Evolutionary conservation across 2,797 vertebrate species (phyloP).

Genomic region (Nannoperca obscura): DNA sequence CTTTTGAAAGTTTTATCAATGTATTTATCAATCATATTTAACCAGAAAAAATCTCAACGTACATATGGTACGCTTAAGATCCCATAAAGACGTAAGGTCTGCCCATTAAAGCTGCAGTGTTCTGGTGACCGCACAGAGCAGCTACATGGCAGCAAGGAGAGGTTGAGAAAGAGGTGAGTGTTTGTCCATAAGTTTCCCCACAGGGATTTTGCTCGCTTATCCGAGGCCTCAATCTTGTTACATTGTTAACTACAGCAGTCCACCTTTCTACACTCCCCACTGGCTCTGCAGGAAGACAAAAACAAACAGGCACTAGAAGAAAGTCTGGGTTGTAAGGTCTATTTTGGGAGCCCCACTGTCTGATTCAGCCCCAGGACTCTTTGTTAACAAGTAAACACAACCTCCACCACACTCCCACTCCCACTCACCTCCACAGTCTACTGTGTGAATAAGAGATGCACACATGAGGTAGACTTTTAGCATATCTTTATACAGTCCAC

Average conservation of each 20-base stretch:
- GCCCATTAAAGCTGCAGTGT: no score
- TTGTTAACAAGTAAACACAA: constrained; percentile 59
- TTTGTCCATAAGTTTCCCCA: constrained; percentile 2
- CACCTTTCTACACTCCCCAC: constrained; percentile 1
- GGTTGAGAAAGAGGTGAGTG: background rate
- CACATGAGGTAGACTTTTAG: background rate
- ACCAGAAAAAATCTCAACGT: background rate
- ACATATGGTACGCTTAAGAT: background rate
- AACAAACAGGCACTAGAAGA: constrained; percentile 19
- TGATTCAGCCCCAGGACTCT: constrained; percentile 45
- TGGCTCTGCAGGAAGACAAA: background rate
- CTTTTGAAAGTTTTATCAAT: background rate
- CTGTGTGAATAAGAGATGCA: constrained; percentile 12
- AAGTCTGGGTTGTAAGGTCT: constrained; percentile 29
- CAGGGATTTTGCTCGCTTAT: background rate
- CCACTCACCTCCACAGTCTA: constrained; percentile 21
- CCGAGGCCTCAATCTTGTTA: background rate
- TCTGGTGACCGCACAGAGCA: background rate
- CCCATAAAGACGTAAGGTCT: no score
- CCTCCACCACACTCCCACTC: constrained; percentile 30
- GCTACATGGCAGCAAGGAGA: background rate
- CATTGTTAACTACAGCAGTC: background rate
- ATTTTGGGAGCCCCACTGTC: constrained; percentile 41
- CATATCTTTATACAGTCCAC: background rate
- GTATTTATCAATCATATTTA: no score